Base-by-base conservation (phyloP, 2,888 invertebrate species). In the Mesorhabditis sp. region DNA sequence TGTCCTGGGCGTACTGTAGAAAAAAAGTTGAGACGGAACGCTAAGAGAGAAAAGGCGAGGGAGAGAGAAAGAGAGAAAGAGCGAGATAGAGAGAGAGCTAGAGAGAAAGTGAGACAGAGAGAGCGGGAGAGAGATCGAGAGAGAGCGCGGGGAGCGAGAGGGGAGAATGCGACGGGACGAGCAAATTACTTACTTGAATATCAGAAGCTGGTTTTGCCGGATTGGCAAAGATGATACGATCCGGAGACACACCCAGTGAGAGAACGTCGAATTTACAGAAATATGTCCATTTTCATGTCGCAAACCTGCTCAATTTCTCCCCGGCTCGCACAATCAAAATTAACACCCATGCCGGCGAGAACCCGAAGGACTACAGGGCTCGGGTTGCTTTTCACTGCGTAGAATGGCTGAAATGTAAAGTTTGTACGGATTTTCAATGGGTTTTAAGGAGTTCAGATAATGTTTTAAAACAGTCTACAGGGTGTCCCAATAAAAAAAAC, bases 311-410 rank as follows among this genome's bases (percentile, higher is more conserved):
- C 58, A n/a, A 50, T 50, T n/a, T 50, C 58, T 50, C 58, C 58
- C 7, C 58, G 58, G n/a, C 58, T 50, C 10, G 58, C 58, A n/a
- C 58, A 50, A 50, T 50, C 58, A 50, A 50, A 50, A n/a, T 50
- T 50, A 0, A 50, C 58, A 50, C 58, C 58, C 7, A 50, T 13
- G 7, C 10, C 58, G 58, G 58, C 58, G 58, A 50, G 58, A 50
- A 50, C n/a, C 7, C 58, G 58, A 10, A 50, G 58, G n/a, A 50
- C n/a, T 10, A 50, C 58, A 13, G 58, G 10, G n/a, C 58, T 50
- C 58, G 58, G 58, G n/a, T 50, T 50, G 7, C 10, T 13, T n/a
- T 50, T 50, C 10, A 50, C 58, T 50, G 58, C 58, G 58, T 50
- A 50, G n/a, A 50, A 50, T 10, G 58, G 58, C 58, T 50, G n/a